These are phyloP conservation scores for Galagoides demidoff DNA, from an alignment of 2,797 vertebrate species.

Conservation along the genomic window DNA sequence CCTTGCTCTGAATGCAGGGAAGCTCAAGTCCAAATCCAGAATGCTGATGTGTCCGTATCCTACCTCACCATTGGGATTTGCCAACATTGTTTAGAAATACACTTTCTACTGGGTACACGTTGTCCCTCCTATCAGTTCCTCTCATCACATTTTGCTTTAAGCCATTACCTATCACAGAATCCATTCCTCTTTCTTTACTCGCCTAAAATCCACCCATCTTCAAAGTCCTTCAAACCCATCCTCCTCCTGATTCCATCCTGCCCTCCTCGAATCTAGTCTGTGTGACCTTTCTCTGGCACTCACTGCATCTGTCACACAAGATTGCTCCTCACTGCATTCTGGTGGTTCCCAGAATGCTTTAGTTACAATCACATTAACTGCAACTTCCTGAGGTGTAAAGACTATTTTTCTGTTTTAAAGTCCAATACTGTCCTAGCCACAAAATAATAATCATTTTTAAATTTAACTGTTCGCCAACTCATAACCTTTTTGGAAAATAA, in stretches of 20 bases:
- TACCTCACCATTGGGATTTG: neutral
- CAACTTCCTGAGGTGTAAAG: neutral
- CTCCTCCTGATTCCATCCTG: too few species aligned
- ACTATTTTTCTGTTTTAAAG: neutral
- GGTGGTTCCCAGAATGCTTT: neutral
- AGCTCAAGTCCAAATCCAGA: neutral
- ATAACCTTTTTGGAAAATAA: neutral
- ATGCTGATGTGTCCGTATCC: neutral
- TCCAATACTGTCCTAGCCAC: neutral
- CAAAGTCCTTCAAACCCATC: neutral
- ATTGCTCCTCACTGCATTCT: neutral
- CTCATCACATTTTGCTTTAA: neutral
- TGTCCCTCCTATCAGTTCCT: neutral
- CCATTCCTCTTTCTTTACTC: neutral
- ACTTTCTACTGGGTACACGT: neutral
- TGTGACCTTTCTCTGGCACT: neutral
- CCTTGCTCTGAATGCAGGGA: neutral
- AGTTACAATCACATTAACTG: neutral
- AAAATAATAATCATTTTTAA: constrained; percentile 15
- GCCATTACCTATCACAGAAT: neutral
- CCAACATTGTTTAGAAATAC: neutral
- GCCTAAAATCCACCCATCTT: neutral
- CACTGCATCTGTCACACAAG: too few species aligned
- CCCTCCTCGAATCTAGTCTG: neutral
- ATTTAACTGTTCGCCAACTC: neutral